Evolutionary conservation across 2,113 vertebrate genomes (phyloP), one percentile per base, ranked within the genome.

Genomic region (Rhinogobius similis): DNA sequence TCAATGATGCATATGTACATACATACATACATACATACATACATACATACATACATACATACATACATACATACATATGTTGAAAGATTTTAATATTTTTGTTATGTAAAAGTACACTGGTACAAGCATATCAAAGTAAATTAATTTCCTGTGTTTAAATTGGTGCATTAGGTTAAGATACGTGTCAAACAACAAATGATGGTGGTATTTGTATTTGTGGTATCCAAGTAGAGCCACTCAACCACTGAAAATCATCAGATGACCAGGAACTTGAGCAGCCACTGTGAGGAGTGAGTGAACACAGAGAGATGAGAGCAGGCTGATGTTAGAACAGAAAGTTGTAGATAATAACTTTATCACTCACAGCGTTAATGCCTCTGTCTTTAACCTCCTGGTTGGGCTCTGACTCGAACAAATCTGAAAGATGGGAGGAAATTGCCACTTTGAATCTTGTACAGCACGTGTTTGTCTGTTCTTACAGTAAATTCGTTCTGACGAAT

Each of bases 291-390:
- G 26, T 36, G 32, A 58, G 55, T 18, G 26, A 14, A 58, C 55
- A 63, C 48, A 55, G 48, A 61, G 23, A 7, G 62, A 36, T 21
- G 52, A 52, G 26, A 13, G 13, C 53, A 71, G 36, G 41, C 20
- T 67, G 46, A 20, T 21, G 46, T 27, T 44, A 55, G 23, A 70
- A 7, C 62, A 59, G 70, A 63, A 36, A 4, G 10, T 26, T 16
- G 7, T 16, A 72, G 32, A 46, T 26, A 46, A 56, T 43, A 3
- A 8, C 44, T 29, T 63, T 23, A 11, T 9, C 62, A 87, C 93
- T 93, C 79, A 94, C 93, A 70, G 82, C 41, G 29, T 93, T 90
- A 82, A 94, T 90, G 5, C 92, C 93, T 82, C 75, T 89, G 78
- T 83, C 75, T 81, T 93, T 94, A 73, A 93, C 88, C 75, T 91